Conservation (phyloP, 2,888 invertebrate species). For the Nomada fabriciana region DNA sequence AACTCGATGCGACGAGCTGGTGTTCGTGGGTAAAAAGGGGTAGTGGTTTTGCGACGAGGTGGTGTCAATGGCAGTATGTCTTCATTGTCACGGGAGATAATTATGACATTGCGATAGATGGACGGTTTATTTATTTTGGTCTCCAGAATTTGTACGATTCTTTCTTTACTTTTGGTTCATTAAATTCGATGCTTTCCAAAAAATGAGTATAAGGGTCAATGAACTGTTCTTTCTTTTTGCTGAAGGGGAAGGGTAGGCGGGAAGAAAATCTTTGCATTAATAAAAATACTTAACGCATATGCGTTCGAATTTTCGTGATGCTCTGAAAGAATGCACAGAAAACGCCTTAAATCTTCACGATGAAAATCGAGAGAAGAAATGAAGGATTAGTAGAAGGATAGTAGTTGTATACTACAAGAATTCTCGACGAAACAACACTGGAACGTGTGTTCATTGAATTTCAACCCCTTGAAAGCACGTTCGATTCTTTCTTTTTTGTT, state of each 20-base stretch:
- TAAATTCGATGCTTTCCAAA: too few species aligned
- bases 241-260: too few species aligned
- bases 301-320: neutral
- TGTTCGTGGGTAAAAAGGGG: neutral
- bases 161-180: too few species aligned
- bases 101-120: too few species aligned
- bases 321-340: too few species aligned
- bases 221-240: too few species aligned
- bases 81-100: too few species aligned
- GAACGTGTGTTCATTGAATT: constrained; percentile 56
- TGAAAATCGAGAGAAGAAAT: neutral
- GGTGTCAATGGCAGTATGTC: neutral
- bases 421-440: constrained; percentile 22
- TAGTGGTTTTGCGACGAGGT: neutral
- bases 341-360: neutral
- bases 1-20: neutral
- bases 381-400: neutral
- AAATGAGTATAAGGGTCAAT: too few species aligned
- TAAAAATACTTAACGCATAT: neutral
- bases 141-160: too few species aligned
- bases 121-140: too few species aligned
- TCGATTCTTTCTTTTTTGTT: constrained; percentile 32
- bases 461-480: constrained; percentile 55
- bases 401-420: neutral
- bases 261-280: too few species aligned